Evolutionary conservation across 2,888 invertebrate genomes (phyloP), one percentile per base, ranked within the genome.

Genomic region (Lissocephala sabroskyi): DNA sequence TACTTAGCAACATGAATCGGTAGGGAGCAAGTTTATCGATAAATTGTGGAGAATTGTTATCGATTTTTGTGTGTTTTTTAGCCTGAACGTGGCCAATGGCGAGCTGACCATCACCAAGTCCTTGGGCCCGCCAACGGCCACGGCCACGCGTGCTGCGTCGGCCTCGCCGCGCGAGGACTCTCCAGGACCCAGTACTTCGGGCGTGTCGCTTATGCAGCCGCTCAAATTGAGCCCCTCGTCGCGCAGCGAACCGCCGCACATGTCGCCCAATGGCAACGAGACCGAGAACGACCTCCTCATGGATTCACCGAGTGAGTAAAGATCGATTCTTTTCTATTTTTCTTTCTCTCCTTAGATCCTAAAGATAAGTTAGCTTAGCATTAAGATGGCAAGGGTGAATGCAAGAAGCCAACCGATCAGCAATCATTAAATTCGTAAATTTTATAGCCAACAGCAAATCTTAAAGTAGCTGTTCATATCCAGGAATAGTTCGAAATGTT

Each of bases 71-170:
- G 11, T 10, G 1, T 10, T 40, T 36, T 79, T 30, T 85, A 89
- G 92, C 87, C 87, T 92, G 67, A 89, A 91, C 57, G 88, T 92
- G 57, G 90, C 89, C 63, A 94, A 94, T 79, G 92, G 93, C 26
- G 94, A 94, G 86, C 89, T 94, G 61, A 93, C 92, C 50, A 93
- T 94, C 78, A 92, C 92, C 55, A 92, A 93, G 67, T 91, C 92
- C 32, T 89, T 91, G 75, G 89, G 89, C 45, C 87, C 88, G 39
- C 83, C 81, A 43, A 73, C 76, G 52, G 61, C 81, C 0, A 78
- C 78, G 10, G 68, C 75, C 10, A 74, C 79, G 23, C 64, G 79
- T 39, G 67, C 79, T 43, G 56, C 70, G 14, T 74, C 79, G 19
- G 62, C 70, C 42, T 81, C 82, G 28, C 78, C 81, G 19, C 68